Percentiles rank a stretch among this genome's conserved stretches.
These are phyloP conservation scores for Trissonchulus latispiculum DNA, from an alignment of 2,888 invertebrate genomes.

Conservation along the genomic window DNA sequence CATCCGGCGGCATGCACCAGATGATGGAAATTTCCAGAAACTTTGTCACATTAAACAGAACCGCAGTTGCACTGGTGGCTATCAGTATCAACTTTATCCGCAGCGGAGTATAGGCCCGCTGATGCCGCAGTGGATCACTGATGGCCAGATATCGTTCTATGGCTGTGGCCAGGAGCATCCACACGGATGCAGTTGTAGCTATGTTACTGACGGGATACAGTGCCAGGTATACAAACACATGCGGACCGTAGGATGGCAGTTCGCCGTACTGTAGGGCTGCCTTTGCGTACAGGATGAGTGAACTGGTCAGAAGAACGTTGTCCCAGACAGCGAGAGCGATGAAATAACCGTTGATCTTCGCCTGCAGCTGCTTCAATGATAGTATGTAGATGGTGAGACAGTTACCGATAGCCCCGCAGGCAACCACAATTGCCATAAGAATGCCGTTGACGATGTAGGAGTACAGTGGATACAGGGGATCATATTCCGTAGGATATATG, in stretches of 20 bases:
- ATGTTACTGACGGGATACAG: neutral
- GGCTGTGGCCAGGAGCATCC: neutral
- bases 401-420: neutral
- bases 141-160: conserved; percentile 8
- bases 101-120: neutral
- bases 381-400: neutral
- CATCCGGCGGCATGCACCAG: neutral
- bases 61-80: neutral
- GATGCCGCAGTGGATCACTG: neutral
- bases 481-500: neutral
- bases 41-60: conserved; percentile 1
- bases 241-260: neutral
- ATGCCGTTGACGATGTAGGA: neutral
- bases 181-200: neutral
- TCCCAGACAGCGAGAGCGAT: neutral
- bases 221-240: neutral
- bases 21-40: neutral
- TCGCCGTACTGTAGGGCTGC: neutral
- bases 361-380: neutral
- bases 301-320: neutral
- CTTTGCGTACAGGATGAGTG: neutral
- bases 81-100: neutral
- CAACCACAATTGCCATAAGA: neutral
- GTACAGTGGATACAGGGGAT: neutral
- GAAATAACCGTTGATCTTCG: conserved; percentile 3